Conservation (phyloP, 2,113 vertebrate species). For the Pao palembangensis region DNA sequence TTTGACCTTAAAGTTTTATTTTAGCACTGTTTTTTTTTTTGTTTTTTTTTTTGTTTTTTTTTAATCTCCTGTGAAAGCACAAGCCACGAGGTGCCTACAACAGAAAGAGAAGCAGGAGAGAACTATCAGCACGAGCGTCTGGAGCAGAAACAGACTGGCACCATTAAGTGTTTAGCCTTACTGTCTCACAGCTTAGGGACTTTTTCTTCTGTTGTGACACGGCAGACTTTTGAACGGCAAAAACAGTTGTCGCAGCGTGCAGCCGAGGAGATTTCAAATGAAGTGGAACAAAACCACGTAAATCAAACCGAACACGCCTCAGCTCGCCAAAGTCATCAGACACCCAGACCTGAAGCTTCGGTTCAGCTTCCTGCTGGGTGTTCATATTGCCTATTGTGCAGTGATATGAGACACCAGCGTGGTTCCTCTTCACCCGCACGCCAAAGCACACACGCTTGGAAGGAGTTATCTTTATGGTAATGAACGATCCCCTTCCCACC, state of each 20-base stretch:
- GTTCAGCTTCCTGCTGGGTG: slow-evolving; percentile 35
- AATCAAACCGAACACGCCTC: slow-evolving; percentile 19
- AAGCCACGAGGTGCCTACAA: slow-evolving; percentile 50
- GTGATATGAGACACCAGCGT: slow-evolving; percentile 36
- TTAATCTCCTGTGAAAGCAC: slow-evolving; percentile 35
- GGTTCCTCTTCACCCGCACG: slow-evolving; percentile 25
- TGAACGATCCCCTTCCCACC: slow-evolving; percentile 47
- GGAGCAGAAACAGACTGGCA: slow-evolving; percentile 3
- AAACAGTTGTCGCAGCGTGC: slow-evolving; percentile 28
- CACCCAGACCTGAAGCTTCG: slow-evolving; percentile 7
- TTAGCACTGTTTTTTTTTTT: neutral
- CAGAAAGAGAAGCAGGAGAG: slow-evolving; percentile 31
- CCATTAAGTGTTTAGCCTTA: neutral
- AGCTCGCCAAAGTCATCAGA: slow-evolving; percentile 3
- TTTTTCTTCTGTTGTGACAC: neutral
- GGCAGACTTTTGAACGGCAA: slow-evolving; percentile 24
- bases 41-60: slow-evolving; percentile 50
- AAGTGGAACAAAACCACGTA: slow-evolving; percentile 35
- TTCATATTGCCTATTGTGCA: slow-evolving; percentile 41
- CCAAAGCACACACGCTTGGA: slow-evolving; percentile 33
- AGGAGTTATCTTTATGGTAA: slow-evolving; percentile 41
- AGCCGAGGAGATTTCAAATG: slow-evolving; percentile 37
- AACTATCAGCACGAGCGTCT: slow-evolving; percentile 29
- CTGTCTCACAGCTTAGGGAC: neutral
- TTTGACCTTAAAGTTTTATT: slow-evolving; percentile 40